A percentile compares a stretch with the other conserved stretches of the same genome.
phyloP scores from a whole-genome alignment of 2,113 vertebrate genomes.

The Lepisosteus oculatus region DNA sequence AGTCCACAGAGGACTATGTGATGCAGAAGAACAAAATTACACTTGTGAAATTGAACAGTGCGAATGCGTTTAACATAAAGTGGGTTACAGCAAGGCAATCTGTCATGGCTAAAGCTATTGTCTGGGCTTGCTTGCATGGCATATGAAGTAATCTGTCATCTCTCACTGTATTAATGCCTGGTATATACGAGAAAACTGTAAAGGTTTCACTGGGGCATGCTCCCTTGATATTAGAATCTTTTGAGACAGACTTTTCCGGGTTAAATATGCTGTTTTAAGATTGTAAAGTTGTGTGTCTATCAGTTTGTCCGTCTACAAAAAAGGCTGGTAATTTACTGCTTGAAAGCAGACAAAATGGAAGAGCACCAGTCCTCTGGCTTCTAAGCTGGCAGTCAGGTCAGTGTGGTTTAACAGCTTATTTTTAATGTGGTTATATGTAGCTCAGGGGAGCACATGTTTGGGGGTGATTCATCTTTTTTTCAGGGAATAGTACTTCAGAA shows the following conservation, averaged over 20 bases:
- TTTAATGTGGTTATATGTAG: too few relatives aligned
- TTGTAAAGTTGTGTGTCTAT: constrained; percentile 1
- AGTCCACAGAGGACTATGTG: constrained; percentile 87
- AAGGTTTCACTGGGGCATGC: constrained; percentile 70
- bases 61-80: constrained; percentile 99
- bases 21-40: constrained; percentile 92
- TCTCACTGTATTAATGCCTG: constrained; percentile 80
- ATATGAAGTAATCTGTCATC: constrained; percentile 99
- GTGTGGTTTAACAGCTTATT: too few relatives aligned
- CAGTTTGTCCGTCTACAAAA: not conserved
- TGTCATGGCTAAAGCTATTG: constrained; percentile 96
- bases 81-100: constrained; percentile 97
- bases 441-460: too few relatives aligned
- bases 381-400: too few relatives aligned
- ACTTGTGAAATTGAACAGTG: constrained; percentile 95
- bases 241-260: constrained; percentile 31
- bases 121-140: constrained; percentile 93
- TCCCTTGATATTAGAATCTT: constrained; percentile 34
- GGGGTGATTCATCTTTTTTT: too few relatives aligned
- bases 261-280: constrained; percentile 19
- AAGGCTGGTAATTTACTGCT: too few relatives aligned
- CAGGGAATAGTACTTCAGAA: too few relatives aligned
- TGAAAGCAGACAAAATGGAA: too few relatives aligned
- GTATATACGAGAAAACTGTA: constrained; percentile 77
- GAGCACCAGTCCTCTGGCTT: too few relatives aligned